A percentile compares a stretch with the other conserved stretches of the same genome.
Conservation (phyloP, 2,888 invertebrate species). For the Heliconius ethilla region DNA sequence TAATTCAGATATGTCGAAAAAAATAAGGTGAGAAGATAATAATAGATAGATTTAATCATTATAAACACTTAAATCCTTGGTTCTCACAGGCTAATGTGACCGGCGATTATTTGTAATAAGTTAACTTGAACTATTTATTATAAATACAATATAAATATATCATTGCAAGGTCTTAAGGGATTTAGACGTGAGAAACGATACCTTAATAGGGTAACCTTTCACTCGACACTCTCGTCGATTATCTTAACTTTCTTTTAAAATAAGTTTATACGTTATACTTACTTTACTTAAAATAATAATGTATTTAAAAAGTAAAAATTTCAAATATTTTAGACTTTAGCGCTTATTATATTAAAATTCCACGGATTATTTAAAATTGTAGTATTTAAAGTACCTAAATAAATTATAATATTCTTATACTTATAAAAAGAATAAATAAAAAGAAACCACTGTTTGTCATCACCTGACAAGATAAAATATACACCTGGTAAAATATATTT, state of each 20-base stretch:
- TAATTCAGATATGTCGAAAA: too few species aligned
- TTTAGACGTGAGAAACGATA: conserved; percentile 24
- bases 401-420: too few species aligned
- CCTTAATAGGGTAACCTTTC: conserved; percentile 12
- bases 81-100: conserved; percentile 42
- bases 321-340: too few species aligned
- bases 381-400: too few species aligned
- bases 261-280: not conserved
- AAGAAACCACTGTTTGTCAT: too few species aligned
- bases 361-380: too few species aligned
- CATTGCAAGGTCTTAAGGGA: conserved; percentile 13
- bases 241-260: not conserved
- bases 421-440: too few species aligned
- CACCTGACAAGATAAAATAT: too few species aligned
- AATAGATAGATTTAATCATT: not conserved
- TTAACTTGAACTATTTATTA: conserved; percentile 30
- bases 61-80: conserved; percentile 29
- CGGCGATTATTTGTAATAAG: conserved; percentile 37
- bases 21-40: too few species aligned
- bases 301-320: not conserved
- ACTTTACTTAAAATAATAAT: not conserved
- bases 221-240: not conserved
- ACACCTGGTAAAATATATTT: too few species aligned
- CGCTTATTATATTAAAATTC: too few species aligned
- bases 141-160: conserved; percentile 27